Evolutionary conservation across 2,113 vertebrate species (phyloP), one percentile per base, ranked within the genome.

Genomic region (Ondatra zibethicus): DNA sequence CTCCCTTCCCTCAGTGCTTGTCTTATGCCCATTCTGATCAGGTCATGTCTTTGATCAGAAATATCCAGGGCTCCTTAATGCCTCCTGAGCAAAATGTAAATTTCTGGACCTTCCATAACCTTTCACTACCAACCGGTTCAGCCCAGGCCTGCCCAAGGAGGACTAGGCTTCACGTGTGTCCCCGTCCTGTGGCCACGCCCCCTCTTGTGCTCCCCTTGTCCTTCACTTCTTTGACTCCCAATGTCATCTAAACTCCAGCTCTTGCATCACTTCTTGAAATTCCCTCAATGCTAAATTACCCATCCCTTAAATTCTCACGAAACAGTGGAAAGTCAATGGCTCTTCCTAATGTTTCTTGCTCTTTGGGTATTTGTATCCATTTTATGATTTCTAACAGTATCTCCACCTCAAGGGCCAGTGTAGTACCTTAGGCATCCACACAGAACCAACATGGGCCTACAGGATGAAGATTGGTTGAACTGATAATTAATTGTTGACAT

Each of bases 131-230:
- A 0, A 10, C 25, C 1, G 0, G 3, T 1, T 25, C 52, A 17
- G 45, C 58, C 42, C 0, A 0, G 8, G 33, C 14, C 70, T 29
- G 23, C 27, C 63, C 47, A 14, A 2, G 17, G 19, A 47, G 7
- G 2, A 0, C 19, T 7, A 52, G 3, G 3, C 16, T 12, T 5
- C n/a, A 7, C 0, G 4, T 0, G 0, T 0, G 10, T 33, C 27
- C 10, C 50, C 75, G 14, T 29, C 55, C 1, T 0, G 1, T 5
- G 0, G 1, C 63, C 39, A 0, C 2, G 13, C 14, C 1, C 12
- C 5, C 50, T 39, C 17, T 4, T 4, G 5, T 11, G 29, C 47
- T 65, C 12, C 10, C 17, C 45, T 19, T 7, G 0, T 78, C 42
- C 75, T 50, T 9, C n/a, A 21, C n/a, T 52, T 25, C 17, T 33